Base-by-base conservation (phyloP, 1,140 invertebrate species). In the Cepaea nemoralis region DNA sequence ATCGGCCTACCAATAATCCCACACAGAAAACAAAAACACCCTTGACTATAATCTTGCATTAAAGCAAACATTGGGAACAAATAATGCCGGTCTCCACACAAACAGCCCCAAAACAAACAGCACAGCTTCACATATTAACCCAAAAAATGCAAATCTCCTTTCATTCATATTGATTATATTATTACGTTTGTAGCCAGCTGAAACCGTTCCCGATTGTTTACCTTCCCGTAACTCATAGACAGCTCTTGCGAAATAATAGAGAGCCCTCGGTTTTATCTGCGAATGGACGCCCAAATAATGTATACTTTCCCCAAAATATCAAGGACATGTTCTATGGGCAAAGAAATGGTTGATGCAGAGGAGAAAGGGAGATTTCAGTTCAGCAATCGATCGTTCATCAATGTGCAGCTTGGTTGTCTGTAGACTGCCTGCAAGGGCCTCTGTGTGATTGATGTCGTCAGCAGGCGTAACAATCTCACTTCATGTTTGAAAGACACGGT, bases 101-200 rank as follows among this genome's bases (percentile, higher is more conserved):
- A n/a, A n/a, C n/a, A n/a, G n/a, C 42, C 16, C 42, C 42, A 45
- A 6, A 55, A 55, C 50, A 3, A 55, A 22, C 50, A 14, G 3
- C 42, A 16, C 50, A 55, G 50, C 50, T 19, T 55, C 50, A 45
- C 42, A 16, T 31, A 31, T 63, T 22, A 2, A 2, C n/a, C 59
- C 6, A 63, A n/a, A n/a, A n/a, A n/a, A 31, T 31, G 10, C 59
- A 63, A 31, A 31, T 63, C 59, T 63, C 59, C 27, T 5, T 63
- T 27, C 27, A 63, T 63, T 63, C 27, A 27, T 63, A 63, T 63
- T 63, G 59, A 63, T 63, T 63, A 63, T 63, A 63, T 63, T 63
- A 31, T 31, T 63, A 63, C 50, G 50, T 31, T 3, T 63, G n/a
- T 63, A 10, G 59, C 50, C 1, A n/a, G n/a, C 27, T 63, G 27